phyloP scores from a whole-genome alignment of 2,797 vertebrate genomes.

The Gymnopithys bicolor region DNA sequence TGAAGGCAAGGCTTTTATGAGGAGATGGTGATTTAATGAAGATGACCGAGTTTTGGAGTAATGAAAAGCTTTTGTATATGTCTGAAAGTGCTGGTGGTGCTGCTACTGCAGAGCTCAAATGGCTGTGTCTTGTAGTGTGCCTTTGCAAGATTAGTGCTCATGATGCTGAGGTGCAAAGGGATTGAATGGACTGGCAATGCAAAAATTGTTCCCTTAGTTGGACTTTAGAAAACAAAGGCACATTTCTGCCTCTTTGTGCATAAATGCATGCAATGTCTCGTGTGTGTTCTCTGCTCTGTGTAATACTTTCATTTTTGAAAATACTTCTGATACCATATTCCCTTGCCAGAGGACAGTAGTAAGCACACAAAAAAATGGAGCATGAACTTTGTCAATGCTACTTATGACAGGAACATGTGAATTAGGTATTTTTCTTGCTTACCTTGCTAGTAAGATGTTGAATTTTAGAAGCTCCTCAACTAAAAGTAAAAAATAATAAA shows the following conservation, averaged over 20 bases:
- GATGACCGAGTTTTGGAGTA: slow-evolving; percentile 56
- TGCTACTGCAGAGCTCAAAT: neutral
- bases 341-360: neutral
- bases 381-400: neutral
- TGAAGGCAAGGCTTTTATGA: slow-evolving; percentile 54
- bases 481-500: neutral
- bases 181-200: neutral
- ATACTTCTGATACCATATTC: neutral
- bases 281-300: neutral
- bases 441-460: neutral
- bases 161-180: neutral
- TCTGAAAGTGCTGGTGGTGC: neutral
- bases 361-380: neutral
- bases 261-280: neutral
- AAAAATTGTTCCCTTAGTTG: neutral
- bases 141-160: neutral
- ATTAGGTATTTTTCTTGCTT: neutral
- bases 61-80: slow-evolving; percentile 52
- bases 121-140: neutral
- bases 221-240: neutral
- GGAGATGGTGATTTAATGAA: slow-evolving; percentile 67
- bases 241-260: neutral
- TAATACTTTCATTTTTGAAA: slow-evolving; percentile 40
- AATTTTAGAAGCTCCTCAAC: neutral
- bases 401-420: neutral